Percentiles rank a stretch among this genome's conserved stretches.
These are phyloP conservation scores for Drosophila diplacantha DNA, from an alignment of 2,888 invertebrate genomes.

Conservation along the genomic window DNA sequence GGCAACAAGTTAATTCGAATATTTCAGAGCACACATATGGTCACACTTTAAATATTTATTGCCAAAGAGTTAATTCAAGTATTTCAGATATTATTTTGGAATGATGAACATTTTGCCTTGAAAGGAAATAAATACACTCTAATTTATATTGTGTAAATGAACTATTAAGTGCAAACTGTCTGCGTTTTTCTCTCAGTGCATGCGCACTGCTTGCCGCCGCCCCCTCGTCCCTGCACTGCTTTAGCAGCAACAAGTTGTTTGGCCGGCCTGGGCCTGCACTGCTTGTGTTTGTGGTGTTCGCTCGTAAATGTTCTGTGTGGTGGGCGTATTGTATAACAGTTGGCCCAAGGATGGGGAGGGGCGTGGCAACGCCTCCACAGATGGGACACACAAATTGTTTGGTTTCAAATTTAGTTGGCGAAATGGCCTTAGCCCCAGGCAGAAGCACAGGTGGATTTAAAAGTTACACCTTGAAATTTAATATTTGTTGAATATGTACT, in stretches of 20 bases:
- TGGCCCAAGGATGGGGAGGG: not conserved
- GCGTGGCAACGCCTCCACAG: slow-evolving; percentile 10
- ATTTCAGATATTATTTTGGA: not conserved
- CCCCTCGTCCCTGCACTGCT: slow-evolving; percentile 3
- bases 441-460: not conserved
- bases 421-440: slow-evolving; percentile 4
- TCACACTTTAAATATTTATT: not conserved
- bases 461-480: not conserved
- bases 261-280: not conserved
- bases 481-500: not conserved
- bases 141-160: too few relatives aligned
- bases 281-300: slow-evolving; percentile 2
- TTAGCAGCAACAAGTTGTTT: slow-evolving; percentile 21
- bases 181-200: not conserved
- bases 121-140: not conserved
- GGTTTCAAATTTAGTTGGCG: not conserved
- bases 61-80: not conserved
- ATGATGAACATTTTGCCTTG: too few relatives aligned
- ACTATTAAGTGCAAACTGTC: not conserved
- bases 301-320: not conserved
- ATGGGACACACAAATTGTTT: slow-evolving; percentile 5
- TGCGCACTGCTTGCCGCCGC: not conserved
- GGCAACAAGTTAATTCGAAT: too few relatives aligned
- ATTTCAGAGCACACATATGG: too few relatives aligned
- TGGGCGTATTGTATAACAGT: slow-evolving; percentile 16